Percentiles rank a stretch among this genome's conserved stretches.
Evolutionary conservation across 2,888 invertebrate genomes (phyloP).

Genomic region (Aphodius sticticus): DNA sequence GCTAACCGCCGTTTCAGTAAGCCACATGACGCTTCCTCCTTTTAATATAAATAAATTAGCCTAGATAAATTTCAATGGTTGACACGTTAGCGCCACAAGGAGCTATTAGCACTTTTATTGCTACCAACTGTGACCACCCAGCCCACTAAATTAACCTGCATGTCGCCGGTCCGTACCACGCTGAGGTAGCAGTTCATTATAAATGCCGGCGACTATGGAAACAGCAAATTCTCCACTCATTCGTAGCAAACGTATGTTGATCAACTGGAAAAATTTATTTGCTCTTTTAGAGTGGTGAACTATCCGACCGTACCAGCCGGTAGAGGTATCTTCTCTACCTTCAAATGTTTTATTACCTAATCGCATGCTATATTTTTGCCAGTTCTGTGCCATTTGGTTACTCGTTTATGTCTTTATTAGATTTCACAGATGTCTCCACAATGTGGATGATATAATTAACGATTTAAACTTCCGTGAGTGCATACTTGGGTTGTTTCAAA

Average conservation of each 20-base stretch:
- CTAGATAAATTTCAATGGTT: constrained; percentile 53
- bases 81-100: constrained; percentile 52
- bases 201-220: constrained; percentile 16
- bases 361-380: neutral
- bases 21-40: constrained; percentile 48
- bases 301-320: neutral
- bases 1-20: neutral
- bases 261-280: neutral
- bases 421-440: neutral
- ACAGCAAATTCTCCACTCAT: neutral
- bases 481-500: too few species aligned
- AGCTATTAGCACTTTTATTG: constrained; percentile 53
- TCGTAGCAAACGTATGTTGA: neutral
- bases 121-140: constrained; percentile 49
- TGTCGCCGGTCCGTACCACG: constrained; percentile 28
- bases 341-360: neutral
- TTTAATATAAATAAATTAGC: constrained; percentile 53
- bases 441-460: neutral
- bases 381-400: neutral
- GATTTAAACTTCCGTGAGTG: too few species aligned
- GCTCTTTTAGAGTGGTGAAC: neutral
- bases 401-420: neutral
- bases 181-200: constrained; percentile 30
- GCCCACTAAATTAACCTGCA: constrained; percentile 33
- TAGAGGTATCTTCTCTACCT: neutral